A percentile compares a stretch with the other conserved stretches of the same genome.
These are phyloP conservation scores for Agonopterix arenella DNA, from an alignment of 2,888 invertebrate species.

Conservation along the genomic window DNA sequence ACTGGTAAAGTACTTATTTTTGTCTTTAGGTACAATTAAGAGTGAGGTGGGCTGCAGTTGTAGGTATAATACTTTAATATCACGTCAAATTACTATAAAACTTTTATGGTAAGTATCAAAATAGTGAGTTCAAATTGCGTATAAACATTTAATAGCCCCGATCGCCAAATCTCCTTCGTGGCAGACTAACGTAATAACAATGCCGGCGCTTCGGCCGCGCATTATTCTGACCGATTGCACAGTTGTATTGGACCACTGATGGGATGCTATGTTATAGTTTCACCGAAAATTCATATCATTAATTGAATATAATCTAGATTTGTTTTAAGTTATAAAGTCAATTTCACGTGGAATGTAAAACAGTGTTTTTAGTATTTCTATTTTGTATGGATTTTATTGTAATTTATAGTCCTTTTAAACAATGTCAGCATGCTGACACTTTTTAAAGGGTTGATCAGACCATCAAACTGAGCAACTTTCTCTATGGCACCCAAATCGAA, in stretches of 20 bases:
- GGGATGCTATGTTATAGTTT: constrained; percentile 7
- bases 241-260: constrained; percentile 38
- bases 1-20: constrained; percentile 49
- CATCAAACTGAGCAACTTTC: no score
- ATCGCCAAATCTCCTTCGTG: constrained; percentile 27
- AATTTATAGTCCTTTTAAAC: no score
- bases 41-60: constrained; percentile 21
- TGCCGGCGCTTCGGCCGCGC: constrained; percentile 31
- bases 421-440: no score
- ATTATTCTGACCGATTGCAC: constrained; percentile 61
- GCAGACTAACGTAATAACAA: constrained; percentile 39
- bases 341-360: no score
- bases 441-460: no score
- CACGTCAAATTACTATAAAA: background rate
- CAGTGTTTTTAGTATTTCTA: no score
- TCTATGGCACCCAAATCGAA: no score
- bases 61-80: background rate
- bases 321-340: background rate
- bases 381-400: no score
- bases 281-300: constrained; percentile 9
- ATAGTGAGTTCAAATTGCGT: constrained; percentile 3
- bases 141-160: constrained; percentile 16
- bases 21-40: constrained; percentile 44
- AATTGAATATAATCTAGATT: constrained; percentile 2
- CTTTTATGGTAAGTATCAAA: background rate